Evolutionary conservation across 2,888 invertebrate genomes (phyloP).

Genomic region (Exephanes ischioxanthus): DNA sequence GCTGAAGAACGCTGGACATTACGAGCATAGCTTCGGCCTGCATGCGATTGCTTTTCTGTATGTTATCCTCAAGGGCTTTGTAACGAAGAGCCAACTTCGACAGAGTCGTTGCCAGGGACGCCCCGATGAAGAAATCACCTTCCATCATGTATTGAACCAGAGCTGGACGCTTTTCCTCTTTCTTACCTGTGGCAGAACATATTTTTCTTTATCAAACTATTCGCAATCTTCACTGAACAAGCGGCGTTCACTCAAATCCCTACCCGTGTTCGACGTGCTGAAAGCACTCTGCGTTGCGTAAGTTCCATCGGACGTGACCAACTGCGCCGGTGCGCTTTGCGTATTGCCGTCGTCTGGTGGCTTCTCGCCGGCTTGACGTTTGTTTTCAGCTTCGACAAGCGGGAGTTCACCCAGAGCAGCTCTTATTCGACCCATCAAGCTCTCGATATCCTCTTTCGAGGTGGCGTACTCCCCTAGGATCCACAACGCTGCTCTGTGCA

Average conservation of each 20-base stretch:
- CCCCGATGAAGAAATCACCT: constrained; percentile 98
- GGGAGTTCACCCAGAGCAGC: constrained; percentile 88
- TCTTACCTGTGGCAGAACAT: constrained; percentile 84
- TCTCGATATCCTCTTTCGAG: constrained; percentile 90
- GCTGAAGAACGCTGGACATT: constrained; percentile 93
- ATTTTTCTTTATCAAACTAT: background rate
- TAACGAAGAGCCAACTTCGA: constrained; percentile 93
- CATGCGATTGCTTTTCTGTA: constrained; percentile 86
- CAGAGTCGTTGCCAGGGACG: constrained; percentile 95
- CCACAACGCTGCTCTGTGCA: constrained; percentile 98
- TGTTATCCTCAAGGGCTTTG: constrained; percentile 77
- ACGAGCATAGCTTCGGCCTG: constrained; percentile 95
- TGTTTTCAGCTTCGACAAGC: constrained; percentile 88
- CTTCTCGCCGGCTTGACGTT: constrained; percentile 91
- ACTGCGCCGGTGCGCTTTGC: constrained; percentile 86
- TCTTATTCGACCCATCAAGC: constrained; percentile 92
- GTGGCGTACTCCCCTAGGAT: constrained; percentile 98
- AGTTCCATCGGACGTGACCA: constrained; percentile 99
- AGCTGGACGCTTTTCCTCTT: constrained; percentile 90
- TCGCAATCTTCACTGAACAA: background rate
- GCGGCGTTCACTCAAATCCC: constrained; percentile 17
- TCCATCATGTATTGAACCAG: constrained; percentile 95
- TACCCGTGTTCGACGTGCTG: constrained; percentile 89
- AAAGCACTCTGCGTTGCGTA: constrained; percentile 99
- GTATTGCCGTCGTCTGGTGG: constrained; percentile 85